Base-by-base conservation (phyloP, 2,888 invertebrate species). In the Temnothorax rugatulus region DNA sequence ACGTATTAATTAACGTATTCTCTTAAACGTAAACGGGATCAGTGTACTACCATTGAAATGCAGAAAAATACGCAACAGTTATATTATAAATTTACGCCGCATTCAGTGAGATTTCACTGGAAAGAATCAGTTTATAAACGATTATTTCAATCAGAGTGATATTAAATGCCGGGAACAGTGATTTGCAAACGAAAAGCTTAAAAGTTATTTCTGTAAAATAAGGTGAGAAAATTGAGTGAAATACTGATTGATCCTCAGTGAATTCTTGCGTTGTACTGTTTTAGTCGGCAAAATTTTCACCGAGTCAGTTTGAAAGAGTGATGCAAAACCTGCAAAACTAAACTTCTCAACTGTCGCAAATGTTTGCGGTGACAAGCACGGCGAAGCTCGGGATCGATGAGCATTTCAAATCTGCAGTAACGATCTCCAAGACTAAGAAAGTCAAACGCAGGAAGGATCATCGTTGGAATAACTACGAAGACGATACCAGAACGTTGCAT, bases 261-360 rank as follows among this genome's bases (percentile, higher is more conserved):
- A 41, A 41, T 21, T 21, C 3, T 21, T 41, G 11, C n/a, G 5
- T 41, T 41, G n/a, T 18, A 29, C 21, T 18, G 9, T 63, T 63
- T 63, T 63, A 38, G n/a, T 63, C 1, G 18, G 9, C n/a, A 11
- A 63, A n/a, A n/a, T n/a, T 63, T 63, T 34, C 38, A 34, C 4
- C 13, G 21, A 38, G 21, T 21, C 21, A 41, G 41, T 63, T 63
- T 18, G n/a, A 63, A 63, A 64, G 13, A 64, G 63, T 64, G 21
- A 11, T 64, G 41, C n/a, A 13, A n/a, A n/a, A n/a, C n/a, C n/a
- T n/a, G n/a, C n/a, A n/a, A 64, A 64, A 64, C 4, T 68, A 29
- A 68, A 68, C 47, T 1, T 68, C 18, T 66, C 15, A 15, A 41
- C 7, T 25, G 5, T 68, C 11, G 25, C 66, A 68, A 66, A 68